Evolutionary conservation across 2,113 vertebrate genomes (phyloP).

Genomic region (Sisor rabdophorus): DNA sequence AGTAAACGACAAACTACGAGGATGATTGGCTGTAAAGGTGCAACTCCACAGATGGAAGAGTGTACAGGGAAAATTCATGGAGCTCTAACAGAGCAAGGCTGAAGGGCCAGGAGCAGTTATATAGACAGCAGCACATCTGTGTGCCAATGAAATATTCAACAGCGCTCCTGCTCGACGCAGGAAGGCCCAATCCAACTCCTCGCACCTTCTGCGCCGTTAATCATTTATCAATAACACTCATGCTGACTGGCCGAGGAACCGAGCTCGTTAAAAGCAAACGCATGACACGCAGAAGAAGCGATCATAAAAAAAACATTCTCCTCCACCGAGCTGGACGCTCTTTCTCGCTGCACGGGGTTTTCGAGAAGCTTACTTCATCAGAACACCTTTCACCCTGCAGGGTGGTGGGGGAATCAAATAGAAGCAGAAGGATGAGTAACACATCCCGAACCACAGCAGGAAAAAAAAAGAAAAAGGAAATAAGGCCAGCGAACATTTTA

Average conservation of each 20-base stretch:
- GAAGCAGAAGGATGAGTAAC: constrained; percentile 36
- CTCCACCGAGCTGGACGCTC: constrained; percentile 52
- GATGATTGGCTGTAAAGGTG: constrained; percentile 20
- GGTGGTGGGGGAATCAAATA: constrained; percentile 39
- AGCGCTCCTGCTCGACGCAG: constrained; percentile 67
- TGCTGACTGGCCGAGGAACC: constrained; percentile 60
- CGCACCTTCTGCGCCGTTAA: constrained; percentile 72
- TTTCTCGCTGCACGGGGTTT: constrained; percentile 23
- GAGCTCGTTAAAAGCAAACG: constrained; percentile 68
- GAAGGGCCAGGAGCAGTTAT: constrained; percentile 67
- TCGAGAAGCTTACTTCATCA: constrained; percentile 42
- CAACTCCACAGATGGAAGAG: constrained; percentile 32
- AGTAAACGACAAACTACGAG: neutral
- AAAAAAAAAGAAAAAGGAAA: neutral
- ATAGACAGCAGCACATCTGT: constrained; percentile 77
- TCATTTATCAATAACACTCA: constrained; percentile 76
- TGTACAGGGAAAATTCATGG: constrained; percentile 54
- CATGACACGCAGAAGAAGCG: constrained; percentile 60
- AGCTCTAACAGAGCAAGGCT: constrained; percentile 60
- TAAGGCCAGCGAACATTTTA: neutral
- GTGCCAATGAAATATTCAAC: constrained; percentile 76
- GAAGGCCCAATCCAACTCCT: constrained; percentile 63
- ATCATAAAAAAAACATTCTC: constrained; percentile 71
- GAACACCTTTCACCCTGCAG: constrained; percentile 36
- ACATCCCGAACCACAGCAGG: constrained; percentile 26